Base-by-base conservation (phyloP, 2,797 vertebrate genomes). In the Enteromius anoplus region DNA sequence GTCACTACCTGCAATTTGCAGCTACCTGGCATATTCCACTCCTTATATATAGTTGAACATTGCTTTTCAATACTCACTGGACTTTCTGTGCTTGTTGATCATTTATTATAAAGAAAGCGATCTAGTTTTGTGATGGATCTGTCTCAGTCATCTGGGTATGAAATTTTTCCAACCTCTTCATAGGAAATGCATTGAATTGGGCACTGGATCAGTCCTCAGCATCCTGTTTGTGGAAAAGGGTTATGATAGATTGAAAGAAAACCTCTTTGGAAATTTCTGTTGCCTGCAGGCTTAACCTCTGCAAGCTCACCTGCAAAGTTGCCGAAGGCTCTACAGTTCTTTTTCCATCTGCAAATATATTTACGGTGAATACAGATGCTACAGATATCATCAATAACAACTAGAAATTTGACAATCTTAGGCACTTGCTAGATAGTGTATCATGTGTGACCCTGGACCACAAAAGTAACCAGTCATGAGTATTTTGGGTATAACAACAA, bases 261-360 rank as follows among this genome's bases (percentile, higher is more conserved):
- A 51, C 32, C 45, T 51, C 69, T 72, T 29, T 51, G 70, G 69
- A 32, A 72, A 72, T 23, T 26, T 34, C 17, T 37, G 12, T n/a
- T 58, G 72, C 32, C 72, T 3, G 1, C 32, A 40, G 32, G 72
- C 53, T 37, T 55, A 58, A 34, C 29, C 21, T 55, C 15, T 53
- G n/a, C 19, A 14, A 23, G 51, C 72, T 32, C 51, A 40, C 51
- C 26, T 26, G 26, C 62, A 26, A 76, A 62, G 37, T 58, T 47
- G 55, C 58, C 10, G 5, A 64, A 77, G 9, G 17, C 34, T 64
- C 9, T 42, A 19, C 15, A 42, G n/a, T 29, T 62, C 58, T 32
- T 77, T 62, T 77, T 62, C 15, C 9, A 47, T 42, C 9, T 62
- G 2, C 19, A 64, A 64, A 77, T 32, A 77, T 62, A 77, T 47